Base-by-base conservation (phyloP, 1,140 invertebrate species). In the Tetramorium simillimum region DNA sequence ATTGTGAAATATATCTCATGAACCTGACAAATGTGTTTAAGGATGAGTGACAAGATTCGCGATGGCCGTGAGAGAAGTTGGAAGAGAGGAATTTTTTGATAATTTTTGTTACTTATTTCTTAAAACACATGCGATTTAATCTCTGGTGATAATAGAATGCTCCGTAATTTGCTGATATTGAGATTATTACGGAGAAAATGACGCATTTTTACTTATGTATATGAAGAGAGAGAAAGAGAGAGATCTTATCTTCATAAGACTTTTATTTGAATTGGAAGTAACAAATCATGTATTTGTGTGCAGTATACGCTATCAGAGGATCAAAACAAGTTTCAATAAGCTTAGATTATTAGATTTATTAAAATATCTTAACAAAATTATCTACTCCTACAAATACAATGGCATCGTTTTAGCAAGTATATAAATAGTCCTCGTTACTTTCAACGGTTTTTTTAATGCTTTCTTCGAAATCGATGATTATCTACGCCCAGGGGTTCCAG, bases 351-450 rank as follows among this genome's bases (percentile, higher is more conserved):
- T 2, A 46, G 37, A 62, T 77, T 77, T 77, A 77, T 77, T 77
- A 62, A 77, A 77, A 77, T 77, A 46, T n/a, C 56, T 46, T 46
- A 77, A 40, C 56, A 28, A 62, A 77, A 46, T 77, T 24, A 28
- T 77, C 56, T 62, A 62, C 33, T 62, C 3, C 16, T 62, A 77
- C 56, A 60, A 43, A 24, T 58, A 72, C 21, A 18, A 6, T 12
- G 12, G 24, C 21, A 33, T 63, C 51, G 28, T 62, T 62, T 43
- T 77, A 63, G 5, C 18, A 80, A 80, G 28, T 33, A 43, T 78
- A 12, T 6, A 37, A 49, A 24, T 24, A n/a, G 3, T 58, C 16
- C 7, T 78, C 21, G n/a, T 24, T 60, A 40, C 1, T 60, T 18
- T 80, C 9, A 69, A 21, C 21, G 28, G 0, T 28, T 33, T 40